These are phyloP conservation scores for Aldrovandia affinis DNA, from an alignment of 2,797 vertebrate genomes.

Conservation along the genomic window DNA sequence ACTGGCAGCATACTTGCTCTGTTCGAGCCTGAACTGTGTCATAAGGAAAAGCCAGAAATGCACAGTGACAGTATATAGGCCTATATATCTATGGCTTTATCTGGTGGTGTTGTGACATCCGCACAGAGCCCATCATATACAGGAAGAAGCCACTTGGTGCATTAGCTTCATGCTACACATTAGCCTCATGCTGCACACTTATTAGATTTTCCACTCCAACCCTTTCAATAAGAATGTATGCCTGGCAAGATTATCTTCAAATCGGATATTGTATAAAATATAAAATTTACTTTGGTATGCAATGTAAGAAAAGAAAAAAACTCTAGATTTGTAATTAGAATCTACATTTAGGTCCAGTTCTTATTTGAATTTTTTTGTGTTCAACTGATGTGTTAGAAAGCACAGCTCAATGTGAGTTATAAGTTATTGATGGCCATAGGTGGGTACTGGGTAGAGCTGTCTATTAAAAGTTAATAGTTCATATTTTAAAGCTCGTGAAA, in stretches of 20 bases:
- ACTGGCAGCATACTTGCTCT: neutral
- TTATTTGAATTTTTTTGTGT: neutral
- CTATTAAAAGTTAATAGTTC: too few relatives aligned
- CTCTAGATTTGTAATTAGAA: neutral
- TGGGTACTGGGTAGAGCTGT: too few relatives aligned
- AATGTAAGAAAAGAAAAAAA: neutral
- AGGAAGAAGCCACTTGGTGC: slow-evolving; percentile 19
- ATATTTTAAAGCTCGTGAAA: neutral
- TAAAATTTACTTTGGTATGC: neutral
- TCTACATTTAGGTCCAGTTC: neutral
- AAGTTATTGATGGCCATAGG: neutral
- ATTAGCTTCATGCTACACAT: slow-evolving; percentile 4
- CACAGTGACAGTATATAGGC: neutral
- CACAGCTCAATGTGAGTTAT: neutral
- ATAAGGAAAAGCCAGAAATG: neutral
- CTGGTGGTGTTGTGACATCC: slow-evolving; percentile 13
- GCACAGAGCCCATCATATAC: neutral
- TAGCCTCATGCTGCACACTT: neutral
- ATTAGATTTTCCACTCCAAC: neutral
- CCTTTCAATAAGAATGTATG: neutral
- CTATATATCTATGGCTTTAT: slow-evolving; percentile 2
- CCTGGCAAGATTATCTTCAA: neutral
- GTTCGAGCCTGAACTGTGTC: neutral
- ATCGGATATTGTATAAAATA: neutral
- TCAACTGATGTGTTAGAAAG: neutral